These are phyloP conservation scores for Brachylomia viminalis DNA, from an alignment of 2,888 invertebrate species.

Conservation along the genomic window DNA sequence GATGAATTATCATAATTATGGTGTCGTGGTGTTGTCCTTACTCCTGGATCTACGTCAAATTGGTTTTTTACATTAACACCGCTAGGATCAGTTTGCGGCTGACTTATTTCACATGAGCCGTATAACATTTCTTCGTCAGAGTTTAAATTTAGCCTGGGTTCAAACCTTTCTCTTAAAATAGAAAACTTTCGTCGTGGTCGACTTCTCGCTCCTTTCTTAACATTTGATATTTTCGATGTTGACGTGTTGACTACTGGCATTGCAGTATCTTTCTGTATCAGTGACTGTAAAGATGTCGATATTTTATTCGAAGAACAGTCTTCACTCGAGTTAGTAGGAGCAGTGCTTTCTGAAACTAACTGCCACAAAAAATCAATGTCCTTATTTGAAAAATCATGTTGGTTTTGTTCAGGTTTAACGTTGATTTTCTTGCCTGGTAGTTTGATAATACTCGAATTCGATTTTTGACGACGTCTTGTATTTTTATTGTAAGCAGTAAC, in stretches of 20 bases:
- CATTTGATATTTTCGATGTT: slow-evolving; percentile 79
- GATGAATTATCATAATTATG: slow-evolving; percentile 68
- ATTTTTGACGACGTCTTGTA: slow-evolving; percentile 77
- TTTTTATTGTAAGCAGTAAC: slow-evolving; percentile 73
- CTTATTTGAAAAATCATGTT: slow-evolving; percentile 83
- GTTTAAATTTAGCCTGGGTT: slow-evolving; percentile 85
- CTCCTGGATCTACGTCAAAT: slow-evolving; percentile 68
- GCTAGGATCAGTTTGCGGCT: slow-evolving; percentile 74
- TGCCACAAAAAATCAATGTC: slow-evolving; percentile 87
- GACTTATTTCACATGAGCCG: slow-evolving; percentile 80
- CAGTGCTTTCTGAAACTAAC: slow-evolving; percentile 84
- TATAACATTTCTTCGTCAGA: slow-evolving; percentile 88
- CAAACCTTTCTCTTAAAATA: slow-evolving; percentile 90
- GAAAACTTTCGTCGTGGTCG: slow-evolving; percentile 91
- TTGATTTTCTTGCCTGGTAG: slow-evolving; percentile 78
- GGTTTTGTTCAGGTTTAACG: slow-evolving; percentile 75
- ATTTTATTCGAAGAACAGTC: slow-evolving; percentile 82
- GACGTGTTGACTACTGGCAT: slow-evolving; percentile 72
- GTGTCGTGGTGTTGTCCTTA: slow-evolving; percentile 60
- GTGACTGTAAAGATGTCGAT: slow-evolving; percentile 85
- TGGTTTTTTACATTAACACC: slow-evolving; percentile 76
- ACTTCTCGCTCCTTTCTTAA: slow-evolving; percentile 82
- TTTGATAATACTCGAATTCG: slow-evolving; percentile 72
- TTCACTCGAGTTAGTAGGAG: slow-evolving; percentile 77
- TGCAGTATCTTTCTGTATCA: slow-evolving; percentile 85